phyloP scores from a whole-genome alignment of 2,797 vertebrate species.

The Simalia tracyae region DNA sequence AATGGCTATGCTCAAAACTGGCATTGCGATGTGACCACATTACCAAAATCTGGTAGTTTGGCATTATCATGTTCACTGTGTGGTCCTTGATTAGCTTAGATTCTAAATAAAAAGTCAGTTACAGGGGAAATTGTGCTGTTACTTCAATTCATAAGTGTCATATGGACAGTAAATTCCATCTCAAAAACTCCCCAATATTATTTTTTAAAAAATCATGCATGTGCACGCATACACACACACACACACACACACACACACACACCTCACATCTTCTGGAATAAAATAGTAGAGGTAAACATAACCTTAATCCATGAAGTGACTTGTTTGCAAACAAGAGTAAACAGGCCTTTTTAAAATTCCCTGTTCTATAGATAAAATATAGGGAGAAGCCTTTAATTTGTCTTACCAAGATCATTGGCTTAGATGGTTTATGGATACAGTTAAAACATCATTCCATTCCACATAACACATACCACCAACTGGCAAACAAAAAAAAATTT shows the following conservation, averaged over 20 bases:
- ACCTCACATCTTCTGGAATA: neutral
- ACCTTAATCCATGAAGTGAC: neutral
- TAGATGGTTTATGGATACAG: neutral
- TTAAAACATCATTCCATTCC: slow-evolving; percentile 27
- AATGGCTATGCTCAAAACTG: neutral
- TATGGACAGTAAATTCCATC: neutral
- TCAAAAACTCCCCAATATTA: neutral
- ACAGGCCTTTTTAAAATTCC: slow-evolving; percentile 8
- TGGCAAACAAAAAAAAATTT: slow-evolving; percentile 39
- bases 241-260: too few species aligned
- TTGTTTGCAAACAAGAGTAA: neutral
- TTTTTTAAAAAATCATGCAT: too few species aligned
- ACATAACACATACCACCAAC: slow-evolving; percentile 5
- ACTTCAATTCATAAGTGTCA: neutral
- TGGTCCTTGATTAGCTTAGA: neutral
- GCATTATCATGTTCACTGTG: neutral
- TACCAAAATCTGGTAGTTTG: neutral
- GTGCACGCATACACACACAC: too few species aligned
- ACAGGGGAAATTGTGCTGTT: neutral
- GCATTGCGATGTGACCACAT: neutral
- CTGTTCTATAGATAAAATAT: neutral
- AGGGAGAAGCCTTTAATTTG: slow-evolving; percentile 1
- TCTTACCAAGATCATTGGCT: slow-evolving; percentile 27
- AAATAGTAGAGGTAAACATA: neutral
- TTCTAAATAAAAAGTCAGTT: neutral